A percentile compares a stretch with the other conserved stretches of the same genome.
These are phyloP conservation scores for Gortyna flavago DNA, from an alignment of 2,888 invertebrate species.

Conservation along the genomic window DNA sequence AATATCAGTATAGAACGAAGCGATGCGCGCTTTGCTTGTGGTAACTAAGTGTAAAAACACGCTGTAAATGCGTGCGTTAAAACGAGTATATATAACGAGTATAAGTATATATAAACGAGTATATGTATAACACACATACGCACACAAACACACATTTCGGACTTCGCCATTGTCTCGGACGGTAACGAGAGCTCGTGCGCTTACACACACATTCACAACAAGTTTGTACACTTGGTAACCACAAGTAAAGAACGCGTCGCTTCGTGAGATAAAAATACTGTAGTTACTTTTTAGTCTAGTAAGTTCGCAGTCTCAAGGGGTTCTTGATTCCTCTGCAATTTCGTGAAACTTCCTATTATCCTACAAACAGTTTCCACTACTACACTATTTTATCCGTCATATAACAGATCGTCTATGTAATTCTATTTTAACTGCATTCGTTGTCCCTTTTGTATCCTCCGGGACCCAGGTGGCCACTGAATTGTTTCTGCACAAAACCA, in stretches of 20 bases:
- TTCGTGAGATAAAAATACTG: not conserved
- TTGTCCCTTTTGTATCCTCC: slow-evolving; percentile 66
- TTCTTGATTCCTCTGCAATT: not conserved
- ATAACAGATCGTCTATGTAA: slow-evolving; percentile 53
- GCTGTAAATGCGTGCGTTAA: not conserved
- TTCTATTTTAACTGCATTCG: slow-evolving; percentile 66
- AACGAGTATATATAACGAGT: too few species aligned
- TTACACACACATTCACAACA: not conserved
- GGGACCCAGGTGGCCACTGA: slow-evolving; percentile 79
- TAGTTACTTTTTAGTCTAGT: not conserved
- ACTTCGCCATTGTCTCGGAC: not conserved
- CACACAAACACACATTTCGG: not conserved
- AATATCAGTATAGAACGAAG: not conserved
- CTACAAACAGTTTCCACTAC: slow-evolving; percentile 14
- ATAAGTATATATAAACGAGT: too few species aligned
- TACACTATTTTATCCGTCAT: slow-evolving; percentile 45
- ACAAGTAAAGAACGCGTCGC: not conserved
- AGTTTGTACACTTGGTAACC: not conserved
- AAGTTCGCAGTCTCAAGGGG: not conserved
- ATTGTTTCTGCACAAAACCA: slow-evolving; percentile 77
- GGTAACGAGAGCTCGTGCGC: not conserved
- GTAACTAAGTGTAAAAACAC: not conserved
- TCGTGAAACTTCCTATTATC: not conserved
- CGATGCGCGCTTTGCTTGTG: not conserved
- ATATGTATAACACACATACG: not conserved